A percentile compares a stretch with the other conserved stretches of the same genome.
Evolutionary conservation across 2,888 invertebrate species (phyloP).

Genomic region (Lepetodrilus schrolli): DNA sequence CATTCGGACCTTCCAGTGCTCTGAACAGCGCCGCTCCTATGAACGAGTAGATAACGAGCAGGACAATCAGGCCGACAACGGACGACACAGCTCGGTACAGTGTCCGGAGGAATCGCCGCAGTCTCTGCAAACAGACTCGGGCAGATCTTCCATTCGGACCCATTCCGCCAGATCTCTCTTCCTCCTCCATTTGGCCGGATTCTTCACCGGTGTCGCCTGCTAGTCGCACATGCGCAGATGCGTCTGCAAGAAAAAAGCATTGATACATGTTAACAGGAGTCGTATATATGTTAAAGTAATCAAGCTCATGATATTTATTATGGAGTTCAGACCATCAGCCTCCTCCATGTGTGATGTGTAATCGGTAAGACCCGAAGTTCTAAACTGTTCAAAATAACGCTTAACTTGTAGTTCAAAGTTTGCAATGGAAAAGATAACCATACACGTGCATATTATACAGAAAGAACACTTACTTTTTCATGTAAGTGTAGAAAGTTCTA

Average conservation of each 20-base stretch:
- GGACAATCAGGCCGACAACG: constrained; percentile 83
- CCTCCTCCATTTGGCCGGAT: constrained; percentile 32
- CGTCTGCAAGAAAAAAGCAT: constrained; percentile 34
- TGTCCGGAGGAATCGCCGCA: constrained; percentile 33
- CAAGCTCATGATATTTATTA: no score
- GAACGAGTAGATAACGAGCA: constrained; percentile 86
- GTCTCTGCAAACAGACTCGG: constrained; percentile 35
- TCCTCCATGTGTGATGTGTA: no score
- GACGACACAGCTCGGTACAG: constrained; percentile 46
- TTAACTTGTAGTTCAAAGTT: no score
- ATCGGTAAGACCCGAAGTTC: no score
- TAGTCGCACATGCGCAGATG: constrained; percentile 33
- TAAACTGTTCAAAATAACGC: no score
- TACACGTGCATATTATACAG: no score
- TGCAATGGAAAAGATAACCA: no score
- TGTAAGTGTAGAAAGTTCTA: no score
- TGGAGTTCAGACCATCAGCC: no score
- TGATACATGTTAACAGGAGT: background rate
- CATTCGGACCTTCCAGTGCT: constrained; percentile 88
- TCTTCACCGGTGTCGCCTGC: constrained; percentile 35
- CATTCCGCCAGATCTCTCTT: constrained; percentile 20
- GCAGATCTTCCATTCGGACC: constrained; percentile 32
- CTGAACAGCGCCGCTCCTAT: constrained; percentile 88
- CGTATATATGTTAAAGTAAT: background rate
- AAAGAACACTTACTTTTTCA: no score